A percentile compares a stretch with the other conserved stretches of the same genome.
phyloP scores from a whole-genome alignment of 2,797 vertebrate genomes.

The Sorex maritimensis region DNA sequence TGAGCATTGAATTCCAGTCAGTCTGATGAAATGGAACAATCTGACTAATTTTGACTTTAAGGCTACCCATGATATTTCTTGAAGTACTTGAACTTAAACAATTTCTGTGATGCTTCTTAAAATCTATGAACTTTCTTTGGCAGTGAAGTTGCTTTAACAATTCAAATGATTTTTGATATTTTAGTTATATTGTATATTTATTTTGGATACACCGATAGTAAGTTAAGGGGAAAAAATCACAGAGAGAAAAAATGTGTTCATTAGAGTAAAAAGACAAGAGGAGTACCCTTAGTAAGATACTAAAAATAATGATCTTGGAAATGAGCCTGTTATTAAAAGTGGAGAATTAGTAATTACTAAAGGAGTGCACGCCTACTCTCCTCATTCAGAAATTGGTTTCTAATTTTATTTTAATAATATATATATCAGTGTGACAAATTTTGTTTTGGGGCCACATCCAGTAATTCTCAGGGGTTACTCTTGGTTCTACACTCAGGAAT shows the following conservation, averaged over 20 bases:
- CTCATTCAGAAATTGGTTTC: neutral
- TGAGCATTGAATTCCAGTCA: neutral
- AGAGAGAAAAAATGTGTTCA: neutral
- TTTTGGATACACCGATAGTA: neutral
- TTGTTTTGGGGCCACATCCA: too few relatives aligned
- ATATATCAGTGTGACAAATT: neutral
- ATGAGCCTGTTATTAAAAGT: slow-evolving; percentile 5
- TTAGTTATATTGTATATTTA: slow-evolving; percentile 10
- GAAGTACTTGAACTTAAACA: neutral
- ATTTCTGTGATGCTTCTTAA: neutral
- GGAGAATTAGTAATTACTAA: slow-evolving; percentile 6
- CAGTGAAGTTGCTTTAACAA: neutral
- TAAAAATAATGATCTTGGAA: neutral
- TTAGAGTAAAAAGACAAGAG: neutral
- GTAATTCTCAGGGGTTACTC: too few relatives aligned
- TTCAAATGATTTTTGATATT: neutral
- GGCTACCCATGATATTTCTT: neutral
- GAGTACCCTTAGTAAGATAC: neutral
- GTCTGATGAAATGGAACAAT: neutral
- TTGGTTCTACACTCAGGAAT: too few relatives aligned
- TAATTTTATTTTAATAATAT: slow-evolving; percentile 37
- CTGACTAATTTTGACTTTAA: slow-evolving; percentile 2
- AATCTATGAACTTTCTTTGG: neutral
- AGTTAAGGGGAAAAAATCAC: neutral
- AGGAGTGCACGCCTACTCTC: neutral